Evolutionary conservation across 2,888 invertebrate genomes (phyloP), one percentile per base, ranked within the genome.

Genomic region (Neuroscelio doddi): DNA sequence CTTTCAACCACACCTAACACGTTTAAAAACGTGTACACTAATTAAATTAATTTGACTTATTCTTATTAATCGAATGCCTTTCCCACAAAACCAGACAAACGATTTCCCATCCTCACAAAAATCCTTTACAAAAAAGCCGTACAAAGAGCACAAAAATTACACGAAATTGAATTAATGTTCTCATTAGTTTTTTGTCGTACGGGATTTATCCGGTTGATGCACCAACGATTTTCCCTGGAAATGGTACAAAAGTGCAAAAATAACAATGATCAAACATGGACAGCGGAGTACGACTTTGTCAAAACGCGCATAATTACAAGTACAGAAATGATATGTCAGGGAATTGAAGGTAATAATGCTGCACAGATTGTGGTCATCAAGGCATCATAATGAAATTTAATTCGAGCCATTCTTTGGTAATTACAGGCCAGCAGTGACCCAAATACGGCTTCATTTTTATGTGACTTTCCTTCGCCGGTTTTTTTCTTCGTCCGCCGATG

Each of bases 381-480:
- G 39, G 36, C 41, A 30, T 26, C 34, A 50, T 38, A 58, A 50
- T 34, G 58, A 30, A 47, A 34, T 34, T 58, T 41, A 61, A 53
- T 52, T 47, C 12, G 16, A 49, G 39, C 36, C 47, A 42, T 61
- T 53, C 52, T 34, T 45, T 29, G 29, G 53, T 61, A 61, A 61
- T 61, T 61, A 16, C 12, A 39, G 59, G 34, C 36, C 26, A 30
- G 17, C 49, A 47, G 9, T 61, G 59, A 53, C 59, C 53, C 49
- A 61, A n/a, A 52, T 61, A 42, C 49, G 47, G 52, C 41, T 47
- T 61, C 14, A 47, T 51, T 59, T 46, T 42, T 38, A 38, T 16
- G 38, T 16, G 15, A 17, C 16, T 38, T 38, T 38, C 38, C 38
- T n/a, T 14, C 39, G 47, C 36, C 21, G 21, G 21, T 59, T 55